Evolutionary conservation across 2,797 vertebrate species (phyloP), one percentile per base, ranked within the genome.

Genomic region (Tiaroga cobitis): DNA sequence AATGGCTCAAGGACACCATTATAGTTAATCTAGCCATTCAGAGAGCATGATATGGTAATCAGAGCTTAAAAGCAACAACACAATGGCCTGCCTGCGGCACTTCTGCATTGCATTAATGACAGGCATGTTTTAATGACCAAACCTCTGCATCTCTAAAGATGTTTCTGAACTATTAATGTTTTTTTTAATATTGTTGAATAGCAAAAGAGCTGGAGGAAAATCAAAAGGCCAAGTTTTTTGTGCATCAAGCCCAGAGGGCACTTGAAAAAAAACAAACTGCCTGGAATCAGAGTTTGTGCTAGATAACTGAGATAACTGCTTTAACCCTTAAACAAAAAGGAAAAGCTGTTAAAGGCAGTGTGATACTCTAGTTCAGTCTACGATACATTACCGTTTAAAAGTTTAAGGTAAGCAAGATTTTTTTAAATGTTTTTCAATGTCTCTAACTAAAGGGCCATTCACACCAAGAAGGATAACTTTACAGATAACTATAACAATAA

Each of bases 151-250:
- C 11, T 24, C 21, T 68, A 37, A 37, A 34, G 32, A 19, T 37
- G 65, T 68, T 68, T 56, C 32, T 34, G 21, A 39, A 56, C 74
- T 56, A 56, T 37, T 78, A 41, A 61, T 39, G 4, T 13, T n/a
- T 37, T 54, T 54, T 59, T 37, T 59, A 19, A 78, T 41, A 26
- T 43, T 4, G 16, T 1, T 29, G 37, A 61, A 43, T 6, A 78
- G n/a, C 16, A 76, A 78, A 61, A 78, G 15, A 61, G 56, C 54
- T 77, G 13, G 7, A 77, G 54, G 24, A 41, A 61, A 61, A 54
- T 77, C 75, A 77, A 69, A 69, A 77, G 75, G 34, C 75, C 32
- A 56, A 54, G 29, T 24, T 77, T 77, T 77, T 77, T 51, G 43
- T 13, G 37, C 74, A 77, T n/a, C 32, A 59, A 39, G 15, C 56